A percentile compares a stretch with the other conserved stretches of the same genome.
phyloP scores from a whole-genome alignment of 2,888 invertebrate genomes.

The Carabus problematicus region DNA sequence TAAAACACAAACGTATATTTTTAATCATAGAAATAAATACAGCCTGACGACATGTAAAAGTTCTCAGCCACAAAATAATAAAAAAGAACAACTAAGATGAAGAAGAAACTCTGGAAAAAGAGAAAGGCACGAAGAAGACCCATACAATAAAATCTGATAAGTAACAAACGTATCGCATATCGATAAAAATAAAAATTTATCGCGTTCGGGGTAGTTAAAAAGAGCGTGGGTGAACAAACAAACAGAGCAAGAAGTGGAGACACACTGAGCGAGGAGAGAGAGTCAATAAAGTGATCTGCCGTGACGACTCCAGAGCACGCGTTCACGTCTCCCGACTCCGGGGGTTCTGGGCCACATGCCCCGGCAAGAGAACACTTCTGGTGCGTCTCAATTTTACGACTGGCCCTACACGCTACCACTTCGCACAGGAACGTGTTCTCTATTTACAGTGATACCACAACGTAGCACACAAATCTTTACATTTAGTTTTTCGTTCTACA shows the following conservation, averaged over 20 bases:
- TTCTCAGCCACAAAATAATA: too few relatives aligned
- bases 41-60: too few relatives aligned
- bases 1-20: too few relatives aligned
- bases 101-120: too few relatives aligned
- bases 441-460: background rate
- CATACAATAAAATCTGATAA: slow-evolving; percentile 10
- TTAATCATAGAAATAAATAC: too few relatives aligned
- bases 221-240: slow-evolving; percentile 8
- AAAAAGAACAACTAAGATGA: too few relatives aligned
- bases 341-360: background rate
- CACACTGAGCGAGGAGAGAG: slow-evolving; percentile 7
- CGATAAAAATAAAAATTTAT: slow-evolving; percentile 18
- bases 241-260: background rate
- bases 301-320: slow-evolving; percentile 29
- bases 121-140: background rate
- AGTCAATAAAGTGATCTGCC: slow-evolving; percentile 40
- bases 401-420: slow-evolving; percentile 15
- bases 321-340: slow-evolving; percentile 7
- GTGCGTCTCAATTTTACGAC: slow-evolving; percentile 19
- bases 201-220: slow-evolving; percentile 10
- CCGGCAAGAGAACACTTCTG: slow-evolving; percentile 2
- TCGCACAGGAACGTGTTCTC: slow-evolving; percentile 15
- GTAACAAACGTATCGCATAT: background rate
- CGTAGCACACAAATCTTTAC: background rate
- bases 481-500: too few relatives aligned